Evolutionary conservation across 2,113 vertebrate genomes (phyloP), one percentile per base, ranked within the genome.

Genomic region (Alouatta palliata): DNA sequence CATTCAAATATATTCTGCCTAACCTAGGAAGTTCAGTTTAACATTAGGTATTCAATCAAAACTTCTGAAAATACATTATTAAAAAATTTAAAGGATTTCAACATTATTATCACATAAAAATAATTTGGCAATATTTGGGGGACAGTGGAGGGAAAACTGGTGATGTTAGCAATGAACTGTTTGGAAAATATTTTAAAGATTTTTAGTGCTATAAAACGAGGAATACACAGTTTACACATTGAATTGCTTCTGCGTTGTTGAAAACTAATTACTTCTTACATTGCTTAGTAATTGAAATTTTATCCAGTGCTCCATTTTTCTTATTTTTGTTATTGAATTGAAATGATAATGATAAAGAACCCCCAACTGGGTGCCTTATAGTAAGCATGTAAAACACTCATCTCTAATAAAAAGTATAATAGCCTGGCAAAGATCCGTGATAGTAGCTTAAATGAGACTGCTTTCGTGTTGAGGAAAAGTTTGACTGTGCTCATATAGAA

Each of bases 181-280:
- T 47, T 13, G 27, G 32, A 23, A 90, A 87, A 86, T 27, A 79
- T 16, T 75, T 66, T n/a, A 21, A 79, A 52, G 23, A 68, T 14
- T 68, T 93, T 88, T 49, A 83, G 8, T 40, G 25, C 49, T 71
- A 20, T 76, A 30, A 83, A 86, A 76, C 79, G 25, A 52, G 16
- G 0, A 70, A 80, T 80, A 77, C 2, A 61, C 32, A 91, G 43
- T 58, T 87, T 47, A 89, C 35, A 58, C 2, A 43, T 35, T 6
- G 17, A 89, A 47, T 82, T 97, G 37, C 77, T 80, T 87, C 73
- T 56, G 9, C 30, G 71, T 14, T 54, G 43, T 20, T 45, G 66
- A 84, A 96, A 96, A 96, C 10, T 91, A 95, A 95, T 93, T 89
- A 87, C 40, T 91, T 85, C n/a, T 95, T n/a, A 81, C 27, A 95